A percentile compares a stretch with the other conserved stretches of the same genome.
These are phyloP conservation scores for Blastobasis lacticolella DNA, from an alignment of 2,888 invertebrate species.

Conservation along the genomic window DNA sequence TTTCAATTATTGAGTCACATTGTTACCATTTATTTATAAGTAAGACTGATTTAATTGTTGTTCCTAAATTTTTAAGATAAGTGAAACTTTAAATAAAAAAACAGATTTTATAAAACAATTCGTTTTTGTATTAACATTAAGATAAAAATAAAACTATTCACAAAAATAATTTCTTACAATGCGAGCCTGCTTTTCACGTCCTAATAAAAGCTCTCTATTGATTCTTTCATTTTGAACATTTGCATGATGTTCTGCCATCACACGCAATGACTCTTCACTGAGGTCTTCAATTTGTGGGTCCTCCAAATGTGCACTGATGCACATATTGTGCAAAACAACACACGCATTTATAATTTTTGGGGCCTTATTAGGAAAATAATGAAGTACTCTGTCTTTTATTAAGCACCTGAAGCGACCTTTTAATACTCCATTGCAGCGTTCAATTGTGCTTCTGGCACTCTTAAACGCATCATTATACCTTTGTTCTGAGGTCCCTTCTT, in stretches of 20 bases:
- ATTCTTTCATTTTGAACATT: background rate
- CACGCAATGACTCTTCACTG: background rate
- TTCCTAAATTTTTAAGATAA: too few relatives aligned
- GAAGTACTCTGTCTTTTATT: background rate
- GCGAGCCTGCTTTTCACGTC: background rate
- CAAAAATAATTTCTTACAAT: background rate
- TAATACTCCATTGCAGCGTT: conserved; percentile 5
- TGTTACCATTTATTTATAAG: too few relatives aligned
- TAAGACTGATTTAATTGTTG: too few relatives aligned
- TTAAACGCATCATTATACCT: background rate
- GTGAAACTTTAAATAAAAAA: too few relatives aligned
- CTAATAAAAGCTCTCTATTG: background rate
- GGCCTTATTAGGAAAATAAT: background rate
- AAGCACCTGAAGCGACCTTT: conserved; percentile 2
- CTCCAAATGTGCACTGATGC: background rate
- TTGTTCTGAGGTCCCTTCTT: background rate
- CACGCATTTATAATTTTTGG: conserved; percentile 1
- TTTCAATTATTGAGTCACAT: too few relatives aligned
- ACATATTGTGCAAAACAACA: background rate
- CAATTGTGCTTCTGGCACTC: conserved; percentile 3
- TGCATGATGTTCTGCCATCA: background rate
- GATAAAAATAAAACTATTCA: too few relatives aligned
- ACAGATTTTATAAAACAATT: too few relatives aligned
- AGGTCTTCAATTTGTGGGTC: background rate
- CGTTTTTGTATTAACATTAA: too few relatives aligned